Base-by-base conservation (phyloP, 1,140 invertebrate species). In the Ladona fulva region DNA sequence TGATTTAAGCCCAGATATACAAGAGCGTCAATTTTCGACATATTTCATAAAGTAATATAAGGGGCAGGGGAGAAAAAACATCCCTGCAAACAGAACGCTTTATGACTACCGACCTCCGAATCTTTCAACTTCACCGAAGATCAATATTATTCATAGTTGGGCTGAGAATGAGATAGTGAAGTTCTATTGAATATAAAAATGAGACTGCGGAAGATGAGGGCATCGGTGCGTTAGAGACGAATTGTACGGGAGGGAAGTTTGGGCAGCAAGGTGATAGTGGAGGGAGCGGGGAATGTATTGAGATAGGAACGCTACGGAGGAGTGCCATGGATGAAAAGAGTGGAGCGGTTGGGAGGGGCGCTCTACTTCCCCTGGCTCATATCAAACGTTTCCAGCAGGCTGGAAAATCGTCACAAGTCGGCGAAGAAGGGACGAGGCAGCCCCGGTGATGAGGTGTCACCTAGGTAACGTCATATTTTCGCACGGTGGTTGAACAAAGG, bases 401-500 rank as follows among this genome's bases (percentile, higher is more conserved):
- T 66, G 52, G 52, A 66, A 66, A 66, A 66, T 66, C n/a, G 52
- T 66, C n/a, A 22, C 52, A 22, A 19, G 52, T 66, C 5, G n/a
- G 52, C 16, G 52, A 66, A 66, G 52, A 52, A 19, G 52, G 16
- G 12, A 22, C 52, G 52, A 66, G 44, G 44, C 10, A 11, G 44
- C n/a, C 19, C 44, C 44, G 10, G 44, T 52, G 44, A 52, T 52
- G 44, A 52, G 44, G 44, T 66, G 52, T 66, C 52, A 66, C 52
- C 52, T 66, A 66, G 52, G 52, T 66, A 66, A 66, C 52, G 52
- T 66, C 52, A 66, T 66, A 66, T 66, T 66, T 66, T 66, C n/a
- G 52, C 52, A 66, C 52, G n/a, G 52, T 66, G 52, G 52, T 66
- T 66, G 52, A 66, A 66, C 52, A 66, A 66, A 66, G 52, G 52